Evolutionary conservation across 2,797 vertebrate genomes (phyloP).

Genomic region (Sciurus vulgaris): DNA sequence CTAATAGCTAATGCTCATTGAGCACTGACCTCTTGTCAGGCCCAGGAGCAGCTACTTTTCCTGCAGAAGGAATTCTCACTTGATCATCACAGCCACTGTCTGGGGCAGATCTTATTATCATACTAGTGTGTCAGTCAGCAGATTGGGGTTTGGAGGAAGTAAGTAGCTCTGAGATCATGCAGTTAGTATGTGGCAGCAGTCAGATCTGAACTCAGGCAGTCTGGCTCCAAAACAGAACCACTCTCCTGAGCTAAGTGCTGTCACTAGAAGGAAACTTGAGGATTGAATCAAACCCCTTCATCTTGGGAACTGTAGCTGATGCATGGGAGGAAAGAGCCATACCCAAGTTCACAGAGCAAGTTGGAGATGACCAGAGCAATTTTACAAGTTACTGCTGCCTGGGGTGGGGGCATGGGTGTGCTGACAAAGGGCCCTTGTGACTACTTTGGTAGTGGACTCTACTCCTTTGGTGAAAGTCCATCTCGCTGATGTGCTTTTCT

Average conservation of each 20-base stretch:
- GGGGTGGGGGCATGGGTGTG: background rate
- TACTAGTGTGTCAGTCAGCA: background rate
- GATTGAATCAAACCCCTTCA: background rate
- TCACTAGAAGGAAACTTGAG: background rate
- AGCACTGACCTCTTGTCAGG: background rate
- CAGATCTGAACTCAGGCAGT: background rate
- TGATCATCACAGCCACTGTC: background rate
- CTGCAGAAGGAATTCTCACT: background rate
- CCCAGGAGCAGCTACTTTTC: background rate
- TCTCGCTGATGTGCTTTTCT: background rate
- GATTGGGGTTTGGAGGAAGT: background rate
- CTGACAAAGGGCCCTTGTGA: background rate
- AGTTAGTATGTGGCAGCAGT: background rate
- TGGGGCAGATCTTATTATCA: background rate
- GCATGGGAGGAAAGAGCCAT: background rate
- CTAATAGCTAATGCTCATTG: background rate
- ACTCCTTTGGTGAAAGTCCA: background rate
- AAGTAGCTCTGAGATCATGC: background rate
- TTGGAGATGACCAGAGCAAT: background rate
- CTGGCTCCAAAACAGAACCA: slow-evolving; percentile 9
- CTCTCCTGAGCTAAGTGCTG: background rate
- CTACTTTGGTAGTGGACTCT: background rate
- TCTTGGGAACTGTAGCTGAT: background rate
- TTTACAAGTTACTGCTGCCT: background rate
- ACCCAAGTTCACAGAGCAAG: background rate